Evolutionary conservation across 2,888 invertebrate species (phyloP).

Genomic region (Melanostoma scalare): DNA sequence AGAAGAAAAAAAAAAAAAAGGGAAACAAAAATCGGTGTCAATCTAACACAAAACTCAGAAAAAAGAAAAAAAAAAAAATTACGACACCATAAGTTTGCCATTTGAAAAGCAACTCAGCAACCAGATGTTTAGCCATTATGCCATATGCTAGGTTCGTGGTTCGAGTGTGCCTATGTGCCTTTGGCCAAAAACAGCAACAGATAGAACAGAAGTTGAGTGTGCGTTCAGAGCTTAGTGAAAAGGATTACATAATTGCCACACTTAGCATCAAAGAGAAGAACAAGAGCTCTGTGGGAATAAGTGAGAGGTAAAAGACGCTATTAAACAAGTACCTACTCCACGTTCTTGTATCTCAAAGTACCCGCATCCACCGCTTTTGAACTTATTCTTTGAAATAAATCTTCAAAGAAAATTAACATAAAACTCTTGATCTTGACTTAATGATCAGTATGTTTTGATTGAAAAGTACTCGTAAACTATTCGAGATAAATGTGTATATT

Average conservation of each 20-base stretch:
- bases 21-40: conserved; percentile 42
- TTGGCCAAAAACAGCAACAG: conserved; percentile 15
- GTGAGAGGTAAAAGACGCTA: neutral
- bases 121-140: conserved; percentile 62
- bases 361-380: conserved; percentile 21
- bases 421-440: conserved; percentile 51
- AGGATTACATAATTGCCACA: conserved; percentile 44
- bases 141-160: conserved; percentile 48
- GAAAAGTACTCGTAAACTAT: neutral
- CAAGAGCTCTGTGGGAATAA: conserved; percentile 5
- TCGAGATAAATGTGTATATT: conserved; percentile 22
- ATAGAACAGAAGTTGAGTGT: conserved; percentile 14
- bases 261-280: neutral
- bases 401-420: conserved; percentile 14
- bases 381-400: conserved; percentile 13
- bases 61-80: conserved; percentile 24
- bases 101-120: conserved; percentile 29
- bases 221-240: conserved; percentile 1
- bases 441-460: conserved; percentile 27
- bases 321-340: conserved; percentile 17
- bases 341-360: conserved; percentile 27
- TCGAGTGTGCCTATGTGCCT: conserved; percentile 18
- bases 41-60: conserved; percentile 17
- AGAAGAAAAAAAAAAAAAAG: conserved; percentile 20
- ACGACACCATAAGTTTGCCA: conserved; percentile 31